Conservation (phyloP, 2,888 invertebrate genomes). For the Ormia ochracea region DNA sequence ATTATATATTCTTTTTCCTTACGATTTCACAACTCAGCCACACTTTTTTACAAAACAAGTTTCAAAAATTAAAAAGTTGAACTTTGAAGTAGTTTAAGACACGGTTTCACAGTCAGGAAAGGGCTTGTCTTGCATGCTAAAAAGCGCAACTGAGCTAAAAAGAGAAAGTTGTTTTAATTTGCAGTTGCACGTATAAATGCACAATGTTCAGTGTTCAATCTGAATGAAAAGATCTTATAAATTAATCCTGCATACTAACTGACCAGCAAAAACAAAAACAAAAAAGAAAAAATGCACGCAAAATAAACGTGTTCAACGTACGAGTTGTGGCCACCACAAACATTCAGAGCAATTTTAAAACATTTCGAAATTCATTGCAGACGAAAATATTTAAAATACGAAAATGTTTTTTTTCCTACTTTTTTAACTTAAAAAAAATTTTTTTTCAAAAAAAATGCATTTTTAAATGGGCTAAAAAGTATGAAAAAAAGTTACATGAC, state of each 20-base stretch:
- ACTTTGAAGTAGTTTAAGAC: neutral
- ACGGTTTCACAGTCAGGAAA: conserved; percentile 29
- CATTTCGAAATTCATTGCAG: conserved; percentile 33
- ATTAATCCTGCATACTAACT: conserved; percentile 44
- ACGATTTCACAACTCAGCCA: neutral
- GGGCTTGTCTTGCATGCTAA: conserved; percentile 53
- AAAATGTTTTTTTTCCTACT: neutral
- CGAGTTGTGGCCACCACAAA: neutral
- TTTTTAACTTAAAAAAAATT: neutral
- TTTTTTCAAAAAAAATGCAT: conserved; percentile 1
- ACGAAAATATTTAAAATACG: conserved; percentile 14
- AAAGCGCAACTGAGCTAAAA: conserved; percentile 22
- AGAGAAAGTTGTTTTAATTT: conserved; percentile 52
- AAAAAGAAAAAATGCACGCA: conserved; percentile 17
- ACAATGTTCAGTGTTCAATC: conserved; percentile 21
- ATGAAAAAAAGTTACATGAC: no score
- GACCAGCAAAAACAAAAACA: neutral
- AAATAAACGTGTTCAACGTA: neutral
- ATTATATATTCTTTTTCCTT: neutral
- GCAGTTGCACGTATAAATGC: neutral
- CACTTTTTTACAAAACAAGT: conserved; percentile 1
- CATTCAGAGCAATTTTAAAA: conserved; percentile 47
- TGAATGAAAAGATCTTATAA: conserved; percentile 25
- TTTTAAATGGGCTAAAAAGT: no score
- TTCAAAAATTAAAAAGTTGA: neutral